Evolutionary conservation across 2,888 invertebrate species (phyloP).

Genomic region (Hypena proboscidalis): DNA sequence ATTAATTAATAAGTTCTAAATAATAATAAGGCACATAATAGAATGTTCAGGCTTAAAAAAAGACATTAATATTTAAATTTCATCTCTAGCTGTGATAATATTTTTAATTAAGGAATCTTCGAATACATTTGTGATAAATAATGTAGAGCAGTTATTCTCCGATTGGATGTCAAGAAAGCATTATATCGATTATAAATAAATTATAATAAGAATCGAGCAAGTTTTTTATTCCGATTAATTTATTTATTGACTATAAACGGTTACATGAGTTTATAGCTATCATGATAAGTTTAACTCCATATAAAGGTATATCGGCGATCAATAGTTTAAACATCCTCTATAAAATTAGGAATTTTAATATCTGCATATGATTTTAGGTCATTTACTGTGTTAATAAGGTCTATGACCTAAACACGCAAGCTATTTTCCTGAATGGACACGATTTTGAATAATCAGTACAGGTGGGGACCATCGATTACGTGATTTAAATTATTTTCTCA

Average conservation of each 20-base stretch:
- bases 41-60: no score
- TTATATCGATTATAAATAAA: neutral
- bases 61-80: no score
- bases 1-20: no score
- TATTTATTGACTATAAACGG: conserved; percentile 23
- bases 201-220: conserved; percentile 1
- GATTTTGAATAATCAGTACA: neutral
- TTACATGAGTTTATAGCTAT: conserved; percentile 20
- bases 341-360: conserved; percentile 40
- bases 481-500: neutral
- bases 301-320: conserved; percentile 28
- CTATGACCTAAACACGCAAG: conserved; percentile 26
- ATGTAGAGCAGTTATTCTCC: conserved; percentile 3
- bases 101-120: neutral
- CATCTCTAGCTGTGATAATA: neutral
- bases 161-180: neutral
- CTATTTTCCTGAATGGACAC: conserved; percentile 4
- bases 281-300: conserved; percentile 15
- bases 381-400: conserved; percentile 36
- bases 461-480: neutral
- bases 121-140: neutral
- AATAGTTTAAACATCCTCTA: conserved; percentile 47
- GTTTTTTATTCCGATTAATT: conserved; percentile 23
- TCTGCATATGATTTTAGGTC: conserved; percentile 29
- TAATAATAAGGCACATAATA: no score